Conservation (phyloP, 2,113 vertebrate species). For the Gavia stellata region DNA sequence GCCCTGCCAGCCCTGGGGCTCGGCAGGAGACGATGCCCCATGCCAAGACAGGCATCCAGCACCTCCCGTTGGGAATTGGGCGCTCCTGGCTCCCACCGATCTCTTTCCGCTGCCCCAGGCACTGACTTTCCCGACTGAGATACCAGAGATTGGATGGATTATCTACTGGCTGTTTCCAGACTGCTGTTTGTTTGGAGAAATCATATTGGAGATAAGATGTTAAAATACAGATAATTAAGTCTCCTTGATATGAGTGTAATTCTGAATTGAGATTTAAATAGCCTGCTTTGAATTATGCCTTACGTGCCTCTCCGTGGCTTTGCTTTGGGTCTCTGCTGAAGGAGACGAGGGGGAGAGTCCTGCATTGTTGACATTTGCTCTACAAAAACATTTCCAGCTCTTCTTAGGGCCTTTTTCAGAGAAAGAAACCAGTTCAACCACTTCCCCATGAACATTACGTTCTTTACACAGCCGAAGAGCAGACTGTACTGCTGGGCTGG, state of each 20-base stretch:
- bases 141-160: conserved; percentile 5
- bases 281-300: conserved; percentile 17
- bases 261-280: conserved; percentile 47
- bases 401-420: conserved; percentile 35
- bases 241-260: conserved; percentile 11
- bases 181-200: conserved; percentile 56
- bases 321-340: conserved; percentile 14
- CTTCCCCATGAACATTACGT: conserved; percentile 12
- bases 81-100: neutral
- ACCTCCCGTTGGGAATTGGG: neutral
- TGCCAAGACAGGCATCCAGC: neutral
- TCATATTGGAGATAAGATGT: conserved; percentile 50
- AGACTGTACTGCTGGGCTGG: neutral
- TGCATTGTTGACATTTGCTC: conserved; percentile 54
- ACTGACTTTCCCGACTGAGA: neutral
- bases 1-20: neutral
- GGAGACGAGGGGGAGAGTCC: neutral
- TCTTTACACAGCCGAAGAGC: neutral
- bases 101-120: neutral
- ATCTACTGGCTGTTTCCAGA: conserved; percentile 26
- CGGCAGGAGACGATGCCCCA: neutral
- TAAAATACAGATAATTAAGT: conserved; percentile 47
- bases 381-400: conserved; percentile 54
- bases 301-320: neutral
- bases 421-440: conserved; percentile 51